Evolutionary conservation across 2,113 vertebrate genomes (phyloP).

Genomic region (Hippocampus barbouri): DNA sequence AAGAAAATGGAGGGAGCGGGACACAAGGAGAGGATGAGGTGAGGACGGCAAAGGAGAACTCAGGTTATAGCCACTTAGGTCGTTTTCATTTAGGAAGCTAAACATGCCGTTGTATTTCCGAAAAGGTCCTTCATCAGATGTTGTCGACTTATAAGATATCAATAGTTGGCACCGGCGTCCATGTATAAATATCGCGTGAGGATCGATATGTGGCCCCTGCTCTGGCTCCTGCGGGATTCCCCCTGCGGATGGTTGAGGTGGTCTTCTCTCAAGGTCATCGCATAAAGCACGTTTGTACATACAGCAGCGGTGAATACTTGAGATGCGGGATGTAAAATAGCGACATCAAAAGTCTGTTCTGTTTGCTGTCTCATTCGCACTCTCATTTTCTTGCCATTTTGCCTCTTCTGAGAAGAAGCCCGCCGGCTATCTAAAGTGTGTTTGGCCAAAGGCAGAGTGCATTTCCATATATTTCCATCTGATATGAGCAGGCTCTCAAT

Average conservation of each 20-base stretch:
- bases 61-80: constrained; percentile 65
- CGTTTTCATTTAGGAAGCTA: constrained; percentile 52
- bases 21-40: constrained; percentile 41
- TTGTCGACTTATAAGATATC: constrained; percentile 31
- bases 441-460: constrained; percentile 69
- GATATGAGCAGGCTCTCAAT: constrained; percentile 65
- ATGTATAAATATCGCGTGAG: constrained; percentile 1
- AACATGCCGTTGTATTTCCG: constrained; percentile 54
- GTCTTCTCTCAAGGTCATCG: constrained; percentile 33
- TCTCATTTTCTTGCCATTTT: constrained; percentile 55
- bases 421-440: constrained; percentile 65
- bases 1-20: constrained; percentile 40
- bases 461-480: constrained; percentile 75
- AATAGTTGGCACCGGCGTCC: not conserved
- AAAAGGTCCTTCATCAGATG: constrained; percentile 53
- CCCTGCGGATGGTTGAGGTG: constrained; percentile 12
- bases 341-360: constrained; percentile 40
- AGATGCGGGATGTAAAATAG: constrained; percentile 43
- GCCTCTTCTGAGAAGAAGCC: constrained; percentile 62
- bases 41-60: constrained; percentile 53
- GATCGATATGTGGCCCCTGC: constrained; percentile 3
- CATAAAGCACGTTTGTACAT: constrained; percentile 20
- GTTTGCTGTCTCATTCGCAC: constrained; percentile 33
- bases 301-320: constrained; percentile 16
- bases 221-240: constrained; percentile 17